phyloP scores from a whole-genome alignment of 2,888 invertebrate genomes.

The Sarcophaga subvicina region DNA sequence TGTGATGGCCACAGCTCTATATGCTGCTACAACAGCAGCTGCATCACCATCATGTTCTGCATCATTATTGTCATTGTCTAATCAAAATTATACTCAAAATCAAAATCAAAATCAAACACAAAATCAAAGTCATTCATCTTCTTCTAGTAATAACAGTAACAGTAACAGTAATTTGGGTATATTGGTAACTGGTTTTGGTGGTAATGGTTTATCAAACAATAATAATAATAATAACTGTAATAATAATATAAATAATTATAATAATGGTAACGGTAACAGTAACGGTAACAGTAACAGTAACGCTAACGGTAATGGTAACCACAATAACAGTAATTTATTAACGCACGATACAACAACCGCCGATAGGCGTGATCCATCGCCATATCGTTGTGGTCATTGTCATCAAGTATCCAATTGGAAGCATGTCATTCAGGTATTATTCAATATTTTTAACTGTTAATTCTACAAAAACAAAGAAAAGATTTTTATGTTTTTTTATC shows the following conservation, averaged over 20 bases:
- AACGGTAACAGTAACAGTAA: constrained; percentile 71
- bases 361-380: constrained; percentile 83
- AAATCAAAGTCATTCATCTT: constrained; percentile 67
- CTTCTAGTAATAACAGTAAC: constrained; percentile 61
- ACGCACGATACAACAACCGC: constrained; percentile 76
- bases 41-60: constrained; percentile 64
- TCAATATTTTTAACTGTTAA: constrained; percentile 72
- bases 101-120: constrained; percentile 60
- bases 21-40: constrained; percentile 42
- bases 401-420: constrained; percentile 92
- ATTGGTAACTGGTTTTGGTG: constrained; percentile 67
- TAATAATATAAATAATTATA: constrained; percentile 25
- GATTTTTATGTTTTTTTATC: too few relatives aligned
- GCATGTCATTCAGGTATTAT: constrained; percentile 91
- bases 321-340: constrained; percentile 73
- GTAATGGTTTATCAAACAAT: constrained; percentile 67
- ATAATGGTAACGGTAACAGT: constrained; percentile 69
- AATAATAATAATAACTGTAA: constrained; percentile 53
- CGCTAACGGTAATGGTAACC: constrained; percentile 69
- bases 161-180: constrained; percentile 66
- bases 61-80: constrained; percentile 68
- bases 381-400: constrained; percentile 90
- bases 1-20: constrained; percentile 47
- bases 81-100: constrained; percentile 65
- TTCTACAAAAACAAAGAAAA: constrained; percentile 44